Base-by-base conservation (phyloP, 2,113 vertebrate species). In the Phocoena phocoena region DNA sequence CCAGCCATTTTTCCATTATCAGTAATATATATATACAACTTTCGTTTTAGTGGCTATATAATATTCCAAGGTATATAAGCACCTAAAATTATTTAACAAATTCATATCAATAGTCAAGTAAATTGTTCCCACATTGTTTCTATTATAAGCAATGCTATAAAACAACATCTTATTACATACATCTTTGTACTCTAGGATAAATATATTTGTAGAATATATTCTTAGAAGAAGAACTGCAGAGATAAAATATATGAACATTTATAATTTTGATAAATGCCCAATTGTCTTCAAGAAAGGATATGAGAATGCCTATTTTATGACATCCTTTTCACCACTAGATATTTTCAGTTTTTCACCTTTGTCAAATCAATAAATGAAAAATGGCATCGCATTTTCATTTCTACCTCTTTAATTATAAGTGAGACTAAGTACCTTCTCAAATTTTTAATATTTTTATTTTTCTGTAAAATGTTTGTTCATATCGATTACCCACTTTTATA, bases 361-460 rank as follows among this genome's bases (percentile, higher is more conserved):
- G 21, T 79, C 86, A 85, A 88, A 25, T 81, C 96, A 74, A 65
- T 62, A 79, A 93, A 68, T 90, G 80, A 88, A 96, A 96, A 97
- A 84, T 18, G n/a, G 36, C n/a, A 83, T 71, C 44, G 65, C 47
- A 88, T 58, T 88, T 96, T 97, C 95, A 94, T 96, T 94, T 91
- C 60, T 94, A 88, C n/a, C 31, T 94, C 76, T 58, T 95, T 94
- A 82, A 92, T 92, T 87, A 83, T 58, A 95, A 90, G 44, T 74
- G 33, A 84, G 26, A 53, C 4, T 91, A 84, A 58, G 5, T 41
- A 95, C 71, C 62, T 95, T 93, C 88, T 92, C 60, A 83, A 89
- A 73, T 41, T 87, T 93, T 83, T 86, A 77, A n/a, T 74, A 58
- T 65, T 68, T 92, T 82, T 38, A 77, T 62, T 94, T 95, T 98